Evolutionary conservation across 2,797 vertebrate genomes (phyloP), one percentile per base, ranked within the genome.

Genomic region (Scolopax rusticola): DNA sequence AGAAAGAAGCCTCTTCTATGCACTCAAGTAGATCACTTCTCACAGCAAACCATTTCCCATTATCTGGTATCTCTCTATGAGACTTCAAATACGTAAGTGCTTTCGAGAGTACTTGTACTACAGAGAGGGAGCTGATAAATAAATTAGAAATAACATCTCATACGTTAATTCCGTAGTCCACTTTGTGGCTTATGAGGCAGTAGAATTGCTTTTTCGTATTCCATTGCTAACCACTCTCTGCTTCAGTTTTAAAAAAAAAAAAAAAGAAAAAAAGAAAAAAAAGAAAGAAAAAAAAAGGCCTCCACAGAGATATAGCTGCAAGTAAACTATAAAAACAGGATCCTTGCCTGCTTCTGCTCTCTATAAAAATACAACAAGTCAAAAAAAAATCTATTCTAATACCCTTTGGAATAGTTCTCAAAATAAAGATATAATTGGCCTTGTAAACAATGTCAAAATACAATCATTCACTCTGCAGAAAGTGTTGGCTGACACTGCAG

Each of bases 111-210:
- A 92, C 41, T 93, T 67, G 91, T 92, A 81, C 84, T 90, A 89
- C 57, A 88, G 89, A 94, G 63, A 81, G 41, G 36, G 41, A 84
- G 76, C 85, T 76, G 82, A 94, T 61, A 95, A 89, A 95, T 90
- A 93, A 91, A 84, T 94, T 96, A 96, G 96, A 96, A 98, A 97
- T 91, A 95, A 85, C 96, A 96, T 96, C 93, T 93, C 93, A 90
- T 87, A 84, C 48, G 61, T 96, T 95, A 97, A 97, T 97, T 98
- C 95, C 75, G 33, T 93, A 87, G 95, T 88, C 87, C 89, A 95
- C 95, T 98, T 94, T 95, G 95, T 92, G 93, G 96, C 94, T 97
- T 96, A 92, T 75, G 84, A 97, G 91, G 85, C 91, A 91, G 79
- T 77, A 90, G 97, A 92, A 94, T 94, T 91, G 91, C 84, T 95